Conservation (phyloP, 2,888 invertebrate genomes). For the Microctonus hyperodae region DNA sequence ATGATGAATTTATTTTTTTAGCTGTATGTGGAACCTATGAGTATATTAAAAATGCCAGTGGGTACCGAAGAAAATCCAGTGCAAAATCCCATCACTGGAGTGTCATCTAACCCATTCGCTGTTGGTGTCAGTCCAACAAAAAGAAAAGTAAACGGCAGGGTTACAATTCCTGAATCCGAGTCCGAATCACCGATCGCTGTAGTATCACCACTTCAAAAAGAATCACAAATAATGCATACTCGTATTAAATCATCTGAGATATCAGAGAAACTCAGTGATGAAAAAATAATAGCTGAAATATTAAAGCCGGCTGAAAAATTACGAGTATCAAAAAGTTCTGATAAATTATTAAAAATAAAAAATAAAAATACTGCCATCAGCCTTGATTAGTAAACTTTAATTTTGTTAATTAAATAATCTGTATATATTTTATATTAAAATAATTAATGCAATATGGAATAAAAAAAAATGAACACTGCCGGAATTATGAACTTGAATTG, state of each 20-base stretch:
- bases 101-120: conserved; percentile 37
- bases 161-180: conserved; percentile 42
- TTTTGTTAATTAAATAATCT: conserved; percentile 45
- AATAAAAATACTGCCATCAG: conserved; percentile 61
- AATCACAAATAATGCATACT: conserved; percentile 13
- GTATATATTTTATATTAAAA: conserved; percentile 23
- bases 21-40: conserved; percentile 60
- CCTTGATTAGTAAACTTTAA: conserved; percentile 56
- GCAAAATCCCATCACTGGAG: conserved; percentile 36
- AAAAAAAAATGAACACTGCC: conserved; percentile 41
- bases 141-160: conserved; percentile 56
- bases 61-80: conserved; percentile 45
- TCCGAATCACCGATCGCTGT: conserved; percentile 15
- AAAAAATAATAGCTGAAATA: conserved; percentile 61
- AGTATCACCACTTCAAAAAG: conserved; percentile 19
- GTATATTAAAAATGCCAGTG: conserved; percentile 50
- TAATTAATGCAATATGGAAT: conserved; percentile 35
- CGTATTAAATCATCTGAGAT: conserved; percentile 33
- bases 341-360: conserved; percentile 54
- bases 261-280: conserved; percentile 53
- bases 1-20: conserved; percentile 36
- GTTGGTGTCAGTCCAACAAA: conserved; percentile 43
- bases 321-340: conserved; percentile 45
- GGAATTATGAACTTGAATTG: conserved; percentile 29
- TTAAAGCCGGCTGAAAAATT: conserved; percentile 59